A percentile compares a stretch with the other conserved stretches of the same genome.
Evolutionary conservation across 30 jellyfish, hydroid and myxozoan genomes (phyloP).

Genomic region (Turritopsis rubra): DNA sequence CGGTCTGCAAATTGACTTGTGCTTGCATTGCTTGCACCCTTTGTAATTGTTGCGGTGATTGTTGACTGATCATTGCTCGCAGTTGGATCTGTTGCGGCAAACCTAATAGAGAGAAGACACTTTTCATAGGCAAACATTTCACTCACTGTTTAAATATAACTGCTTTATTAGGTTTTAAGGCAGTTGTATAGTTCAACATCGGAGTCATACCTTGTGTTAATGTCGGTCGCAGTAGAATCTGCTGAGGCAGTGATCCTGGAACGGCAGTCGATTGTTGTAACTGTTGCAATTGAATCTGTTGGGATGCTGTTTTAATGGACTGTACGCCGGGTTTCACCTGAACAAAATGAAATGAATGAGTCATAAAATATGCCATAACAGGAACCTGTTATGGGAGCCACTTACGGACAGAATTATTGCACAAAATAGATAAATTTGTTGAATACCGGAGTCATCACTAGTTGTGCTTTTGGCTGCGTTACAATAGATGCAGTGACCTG

Average conservation of each 20-base stretch:
- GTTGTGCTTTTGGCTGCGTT: conserved; percentile 77
- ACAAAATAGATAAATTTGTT: not conserved
- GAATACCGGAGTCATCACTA: conserved; percentile 81
- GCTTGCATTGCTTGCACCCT: conserved; percentile 87
- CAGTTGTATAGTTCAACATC: no score
- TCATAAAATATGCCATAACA: no score
- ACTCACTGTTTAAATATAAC: no score
- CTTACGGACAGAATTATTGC: no score
- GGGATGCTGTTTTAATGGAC: conserved; percentile 35
- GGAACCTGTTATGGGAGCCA: no score
- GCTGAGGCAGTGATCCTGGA: conserved; percentile 65
- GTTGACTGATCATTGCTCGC: conserved; percentile 88
- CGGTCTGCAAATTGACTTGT: conserved; percentile 78
- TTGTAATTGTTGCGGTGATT: conserved; percentile 61
- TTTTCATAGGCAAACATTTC: no score
- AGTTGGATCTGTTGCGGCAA: conserved; percentile 80
- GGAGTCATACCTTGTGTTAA: conserved; percentile 36
- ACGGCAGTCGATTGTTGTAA: conserved; percentile 45
- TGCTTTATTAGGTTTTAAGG: no score
- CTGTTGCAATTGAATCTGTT: conserved; percentile 60
- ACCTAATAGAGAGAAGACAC: conserved; percentile 26
- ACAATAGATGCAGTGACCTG: conserved; percentile 60
- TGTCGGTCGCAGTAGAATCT: conserved; percentile 76
- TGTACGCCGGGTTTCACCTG: conserved; percentile 36
- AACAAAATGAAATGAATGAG: not conserved